Evolutionary conservation across 2,113 vertebrate genomes (phyloP), one percentile per base, ranked within the genome.

Genomic region (Urocolius indicus): DNA sequence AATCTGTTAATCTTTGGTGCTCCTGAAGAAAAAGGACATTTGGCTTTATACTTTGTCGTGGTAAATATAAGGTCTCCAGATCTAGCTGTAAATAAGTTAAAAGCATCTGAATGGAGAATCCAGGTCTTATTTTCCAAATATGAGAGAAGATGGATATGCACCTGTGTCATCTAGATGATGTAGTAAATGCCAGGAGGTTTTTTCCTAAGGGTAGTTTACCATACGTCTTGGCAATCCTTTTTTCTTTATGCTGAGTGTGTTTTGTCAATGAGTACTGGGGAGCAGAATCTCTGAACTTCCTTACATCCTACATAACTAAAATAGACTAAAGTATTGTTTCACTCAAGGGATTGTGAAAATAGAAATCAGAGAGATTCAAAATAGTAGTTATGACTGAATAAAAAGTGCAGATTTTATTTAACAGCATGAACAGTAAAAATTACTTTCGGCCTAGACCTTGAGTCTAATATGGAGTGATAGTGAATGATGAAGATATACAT

Each of bases 1-100:
- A 97, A 98, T 98, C 98, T 98, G 97, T 98, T 98, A 98, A 98
- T 98, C 98, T 98, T 95, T 97, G 97, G 98, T 98, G 97, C 98
- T 98, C 97, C 98, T 97, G 96, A 97, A 98, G 97, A 97, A 97
- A 97, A 89, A 92, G 91, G 95, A 98, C 97, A 96, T 97, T 98
- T 98, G 98, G 97, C 97, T 98, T 98, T 97, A 97, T 96, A 95
- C 96, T 97, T 97, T 97, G 96, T 93, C 93, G 96, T 97, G 97
- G 98, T 98, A 94, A 98, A 98, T 98, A 98, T 93, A 95, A 95
- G 98, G 73, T 66, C 89, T 98, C 95, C 94, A 93, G 73, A 96
- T 94, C 94, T 94, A 95, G 96, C 83, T 98, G 96, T 97, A 98
- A 95, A 97, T 98, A 98, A 96, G 90, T 91, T 97, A 77, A 96